Percentiles rank a stretch among this genome's conserved stretches.
Evolutionary conservation across 2,888 invertebrate genomes (phyloP).

Genomic region (Lasioglossum malachurum): DNA sequence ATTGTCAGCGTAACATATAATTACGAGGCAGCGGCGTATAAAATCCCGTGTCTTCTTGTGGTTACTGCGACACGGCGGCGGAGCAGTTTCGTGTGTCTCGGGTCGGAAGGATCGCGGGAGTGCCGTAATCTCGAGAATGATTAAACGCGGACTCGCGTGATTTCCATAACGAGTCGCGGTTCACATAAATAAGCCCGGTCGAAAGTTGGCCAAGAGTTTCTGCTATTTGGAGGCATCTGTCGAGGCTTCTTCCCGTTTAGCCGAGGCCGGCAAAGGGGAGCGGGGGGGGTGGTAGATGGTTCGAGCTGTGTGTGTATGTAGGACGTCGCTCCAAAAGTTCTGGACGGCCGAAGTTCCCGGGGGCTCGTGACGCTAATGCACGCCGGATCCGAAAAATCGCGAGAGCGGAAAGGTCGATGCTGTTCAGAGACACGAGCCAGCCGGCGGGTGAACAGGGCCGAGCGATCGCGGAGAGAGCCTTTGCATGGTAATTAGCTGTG

Average conservation of each 20-base stretch:
- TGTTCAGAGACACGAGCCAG: slow-evolving; percentile 32
- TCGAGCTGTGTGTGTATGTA: slow-evolving; percentile 53
- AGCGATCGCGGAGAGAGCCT: slow-evolving; percentile 37
- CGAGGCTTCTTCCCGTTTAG: slow-evolving; percentile 48
- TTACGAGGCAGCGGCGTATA: background rate
- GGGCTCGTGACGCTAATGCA: slow-evolving; percentile 64
- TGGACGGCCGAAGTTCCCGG: slow-evolving; percentile 45
- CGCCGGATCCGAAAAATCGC: slow-evolving; percentile 54
- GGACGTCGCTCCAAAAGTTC: slow-evolving; percentile 63
- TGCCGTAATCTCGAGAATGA: slow-evolving; percentile 26
- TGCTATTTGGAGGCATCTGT: slow-evolving; percentile 58
- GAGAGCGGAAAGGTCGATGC: slow-evolving; percentile 53
- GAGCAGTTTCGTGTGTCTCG: slow-evolving; percentile 4
- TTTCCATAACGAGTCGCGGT: slow-evolving; percentile 28
- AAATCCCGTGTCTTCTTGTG: background rate
- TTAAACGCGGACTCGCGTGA: slow-evolving; percentile 54
- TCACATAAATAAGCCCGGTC: slow-evolving; percentile 41
- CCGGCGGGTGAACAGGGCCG: slow-evolving; percentile 9
- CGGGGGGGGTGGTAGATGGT: background rate
- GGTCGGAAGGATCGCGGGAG: background rate
- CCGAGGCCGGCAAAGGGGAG: slow-evolving; percentile 31
- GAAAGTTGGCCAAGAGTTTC: slow-evolving; percentile 62
- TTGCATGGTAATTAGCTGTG: slow-evolving; percentile 52
- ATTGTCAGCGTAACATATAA: slow-evolving; percentile 2
- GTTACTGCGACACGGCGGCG: background rate